Percentiles rank a stretch among this genome's conserved stretches.
Conservation (phyloP, 2,113 vertebrate genomes). For the Oriolus oriolus region DNA sequence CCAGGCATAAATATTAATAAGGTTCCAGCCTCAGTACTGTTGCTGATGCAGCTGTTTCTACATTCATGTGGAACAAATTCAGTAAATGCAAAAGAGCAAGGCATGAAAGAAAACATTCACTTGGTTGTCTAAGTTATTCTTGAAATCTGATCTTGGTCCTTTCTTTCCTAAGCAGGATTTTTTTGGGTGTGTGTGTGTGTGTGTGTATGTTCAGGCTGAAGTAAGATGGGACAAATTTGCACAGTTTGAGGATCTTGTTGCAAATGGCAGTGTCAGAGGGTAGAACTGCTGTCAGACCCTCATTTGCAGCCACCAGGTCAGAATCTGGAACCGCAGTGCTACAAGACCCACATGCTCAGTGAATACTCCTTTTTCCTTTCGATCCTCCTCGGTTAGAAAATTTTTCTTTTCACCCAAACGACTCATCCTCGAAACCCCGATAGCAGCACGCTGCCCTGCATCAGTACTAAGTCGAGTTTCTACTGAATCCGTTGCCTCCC, state of each 20-base stretch:
- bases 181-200: neutral
- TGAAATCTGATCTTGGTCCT: neutral
- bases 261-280: neutral
- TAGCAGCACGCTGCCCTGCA: neutral
- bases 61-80: conserved; percentile 53
- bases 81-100: conserved; percentile 24
- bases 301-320: neutral
- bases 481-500: neutral
- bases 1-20: conserved; percentile 51
- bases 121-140: neutral
- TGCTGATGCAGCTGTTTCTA: conserved; percentile 54
- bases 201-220: neutral
- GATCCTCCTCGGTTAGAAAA: neutral
- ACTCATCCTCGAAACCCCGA: neutral
- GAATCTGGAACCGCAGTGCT: neutral
- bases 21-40: neutral
- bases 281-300: neutral
- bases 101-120: conserved; percentile 33
- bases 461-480: neutral
- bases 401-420: neutral
- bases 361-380: neutral
- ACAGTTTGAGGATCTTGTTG: neutral
- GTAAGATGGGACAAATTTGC: neutral
- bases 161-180: neutral
- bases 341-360: neutral